Conservation (phyloP, 2,888 invertebrate species). For the Tridacna crocea region DNA sequence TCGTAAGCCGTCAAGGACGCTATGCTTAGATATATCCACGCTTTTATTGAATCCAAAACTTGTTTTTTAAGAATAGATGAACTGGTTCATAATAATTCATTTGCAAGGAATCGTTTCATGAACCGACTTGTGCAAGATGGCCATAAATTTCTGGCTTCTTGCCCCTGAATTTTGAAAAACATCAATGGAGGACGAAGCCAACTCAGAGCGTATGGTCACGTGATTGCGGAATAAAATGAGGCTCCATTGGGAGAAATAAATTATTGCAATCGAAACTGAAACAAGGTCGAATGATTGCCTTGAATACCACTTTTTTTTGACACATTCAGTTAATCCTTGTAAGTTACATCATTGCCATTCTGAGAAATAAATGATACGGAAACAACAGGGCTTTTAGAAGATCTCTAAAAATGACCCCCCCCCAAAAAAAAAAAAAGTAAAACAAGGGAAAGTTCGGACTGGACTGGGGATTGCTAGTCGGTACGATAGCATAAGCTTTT, state of each 20-base stretch:
- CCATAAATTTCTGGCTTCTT: background rate
- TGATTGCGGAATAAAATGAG: slow-evolving; percentile 27
- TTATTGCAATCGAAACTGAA: slow-evolving; percentile 3
- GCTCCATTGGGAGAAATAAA: background rate
- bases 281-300: background rate
- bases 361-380: too few relatives aligned
- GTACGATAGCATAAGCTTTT: too few relatives aligned
- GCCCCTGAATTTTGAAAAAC: background rate
- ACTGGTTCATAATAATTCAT: too few relatives aligned
- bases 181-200: slow-evolving; percentile 23
- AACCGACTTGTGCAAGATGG: background rate
- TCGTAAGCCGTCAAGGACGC: slow-evolving; percentile 27
- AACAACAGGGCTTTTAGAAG: too few relatives aligned
- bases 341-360: too few relatives aligned
- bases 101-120: too few relatives aligned
- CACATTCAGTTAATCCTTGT: too few relatives aligned
- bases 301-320: background rate
- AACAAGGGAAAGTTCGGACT: too few relatives aligned
- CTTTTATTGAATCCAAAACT: background rate
- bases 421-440: background rate
- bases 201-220: slow-evolving; percentile 36
- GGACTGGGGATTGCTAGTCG: too few relatives aligned
- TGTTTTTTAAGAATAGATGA: too few relatives aligned
- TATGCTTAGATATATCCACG: background rate
- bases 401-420: background rate